Conservation (phyloP, 1,140 invertebrate species). For the Bombus sibiricus region DNA sequence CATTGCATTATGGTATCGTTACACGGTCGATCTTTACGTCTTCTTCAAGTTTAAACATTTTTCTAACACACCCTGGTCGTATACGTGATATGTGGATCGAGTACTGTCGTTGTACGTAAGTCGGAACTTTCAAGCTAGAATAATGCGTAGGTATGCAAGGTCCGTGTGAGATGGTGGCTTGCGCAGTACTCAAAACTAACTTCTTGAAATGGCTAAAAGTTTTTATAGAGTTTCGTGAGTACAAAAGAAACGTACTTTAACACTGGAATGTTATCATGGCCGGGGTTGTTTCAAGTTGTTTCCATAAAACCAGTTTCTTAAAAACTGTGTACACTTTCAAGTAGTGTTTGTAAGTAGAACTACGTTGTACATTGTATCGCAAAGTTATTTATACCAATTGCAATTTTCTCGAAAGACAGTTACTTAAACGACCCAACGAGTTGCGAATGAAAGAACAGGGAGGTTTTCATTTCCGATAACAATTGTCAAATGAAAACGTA, state of each 20-base stretch:
- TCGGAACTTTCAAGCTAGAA: conserved; percentile 22
- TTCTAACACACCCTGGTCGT: not conserved
- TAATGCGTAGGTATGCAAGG: not conserved
- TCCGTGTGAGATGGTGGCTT: conserved; percentile 14
- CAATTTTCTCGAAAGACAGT: not conserved
- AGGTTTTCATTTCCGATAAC: not conserved
- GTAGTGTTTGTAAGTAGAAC: not conserved
- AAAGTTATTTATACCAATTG: not conserved
- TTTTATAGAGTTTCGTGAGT: conserved; percentile 45
- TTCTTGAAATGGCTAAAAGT: conserved; percentile 27
- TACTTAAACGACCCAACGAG: not conserved
- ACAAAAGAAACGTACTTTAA: conserved; percentile 31
- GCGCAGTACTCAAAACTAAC: conserved; percentile 42
- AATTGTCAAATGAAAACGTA: not conserved
- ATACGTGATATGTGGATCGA: not conserved
- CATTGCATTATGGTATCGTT: not conserved
- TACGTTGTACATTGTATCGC: not conserved
- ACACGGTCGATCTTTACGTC: not conserved
- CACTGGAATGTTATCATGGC: conserved; percentile 46
- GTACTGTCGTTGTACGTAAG: not conserved
- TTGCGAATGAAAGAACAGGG: not conserved
- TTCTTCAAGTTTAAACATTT: not conserved
- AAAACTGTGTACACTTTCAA: conserved; percentile 48
- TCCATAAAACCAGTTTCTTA: conserved; percentile 42
- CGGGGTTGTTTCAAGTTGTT: conserved; percentile 34